Evolutionary conservation across 2,797 vertebrate genomes (phyloP).

Genomic region (Rhincodon typus): DNA sequence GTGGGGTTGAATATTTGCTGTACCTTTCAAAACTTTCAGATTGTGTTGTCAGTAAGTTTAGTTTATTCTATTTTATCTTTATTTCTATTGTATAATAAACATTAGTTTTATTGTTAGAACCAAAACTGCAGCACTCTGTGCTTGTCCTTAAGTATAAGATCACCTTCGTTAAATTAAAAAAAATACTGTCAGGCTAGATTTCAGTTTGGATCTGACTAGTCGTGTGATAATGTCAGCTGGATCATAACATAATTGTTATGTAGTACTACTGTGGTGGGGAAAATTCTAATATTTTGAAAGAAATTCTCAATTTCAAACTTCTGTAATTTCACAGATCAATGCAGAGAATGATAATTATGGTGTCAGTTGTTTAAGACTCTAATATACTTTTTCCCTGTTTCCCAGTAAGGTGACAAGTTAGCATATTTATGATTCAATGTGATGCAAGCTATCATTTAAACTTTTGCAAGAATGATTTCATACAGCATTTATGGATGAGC

Average conservation of each 20-base stretch:
- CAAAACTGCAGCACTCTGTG: no score
- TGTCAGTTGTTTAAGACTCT: constrained; percentile 36
- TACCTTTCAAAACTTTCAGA: no score
- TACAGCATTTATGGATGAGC: constrained; percentile 25
- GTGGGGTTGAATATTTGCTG: no score
- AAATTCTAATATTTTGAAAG: not conserved
- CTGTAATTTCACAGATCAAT: not conserved
- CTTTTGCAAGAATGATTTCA: constrained; percentile 42
- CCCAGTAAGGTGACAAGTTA: not conserved
- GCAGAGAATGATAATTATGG: constrained; percentile 39
- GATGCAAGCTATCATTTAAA: constrained; percentile 39
- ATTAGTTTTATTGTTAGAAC: no score
- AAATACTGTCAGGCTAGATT: no score
- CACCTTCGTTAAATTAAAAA: no score
- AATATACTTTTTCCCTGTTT: not conserved
- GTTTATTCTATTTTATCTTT: no score
- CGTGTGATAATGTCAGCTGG: not conserved
- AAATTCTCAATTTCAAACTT: not conserved
- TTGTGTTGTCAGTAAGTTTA: no score
- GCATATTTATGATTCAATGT: constrained; percentile 41
- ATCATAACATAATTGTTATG: not conserved
- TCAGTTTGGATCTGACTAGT: no score
- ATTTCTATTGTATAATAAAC: no score
- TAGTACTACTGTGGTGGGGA: not conserved
- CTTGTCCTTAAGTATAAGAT: no score